Evolutionary conservation across 2,888 invertebrate genomes (phyloP), one percentile per base, ranked within the genome.

Genomic region (Junonia oenone): DNA sequence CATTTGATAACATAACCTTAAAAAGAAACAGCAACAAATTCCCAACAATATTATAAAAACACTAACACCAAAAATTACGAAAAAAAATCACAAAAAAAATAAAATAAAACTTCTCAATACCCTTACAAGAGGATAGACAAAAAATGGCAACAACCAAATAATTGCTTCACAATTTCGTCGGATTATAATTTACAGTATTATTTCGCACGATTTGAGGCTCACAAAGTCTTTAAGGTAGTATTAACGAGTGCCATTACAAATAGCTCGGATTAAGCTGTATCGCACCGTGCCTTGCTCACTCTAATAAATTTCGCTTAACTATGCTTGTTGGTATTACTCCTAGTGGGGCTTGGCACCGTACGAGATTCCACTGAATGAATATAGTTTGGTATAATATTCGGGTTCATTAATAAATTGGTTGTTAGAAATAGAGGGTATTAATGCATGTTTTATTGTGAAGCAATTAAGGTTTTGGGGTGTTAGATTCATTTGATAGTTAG

Each of bases 221-320:
- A 49, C 19, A 51, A 51, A 31, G 48, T 43, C 47, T 53, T 48
- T 47, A 58, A 64, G 58, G 61, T 58, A 55, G 54, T 53, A 59
- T 63, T 65, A 63, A 58, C 59, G 57, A 56, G 55, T 63, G 58
- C 56, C 59, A 55, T 59, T 64, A 64, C 62, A 63, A 61, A 64
- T 65, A 52, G 62, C 56, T 51, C 33, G 65, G 65, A 61, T 65
- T 62, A 64, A 51, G 48, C 58, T 57, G 55, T 58, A 61, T 58
- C 63, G 63, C 63, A 56, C 63, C 57, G 56, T 37, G 56, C 54
- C 45, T 45, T 49, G 56, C 51, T 45, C 48, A 52, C 43, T 58
- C 59, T 61, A 61, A 63, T 63, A 63, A 63, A 63, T 63, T 62
- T 55, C 50, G 63, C 63, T 63, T 63, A 63, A 52, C 57, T 47